Evolutionary conservation across 1,140 invertebrate genomes (phyloP), one percentile per base, ranked within the genome.

Genomic region (Drosophila navojoa): DNA sequence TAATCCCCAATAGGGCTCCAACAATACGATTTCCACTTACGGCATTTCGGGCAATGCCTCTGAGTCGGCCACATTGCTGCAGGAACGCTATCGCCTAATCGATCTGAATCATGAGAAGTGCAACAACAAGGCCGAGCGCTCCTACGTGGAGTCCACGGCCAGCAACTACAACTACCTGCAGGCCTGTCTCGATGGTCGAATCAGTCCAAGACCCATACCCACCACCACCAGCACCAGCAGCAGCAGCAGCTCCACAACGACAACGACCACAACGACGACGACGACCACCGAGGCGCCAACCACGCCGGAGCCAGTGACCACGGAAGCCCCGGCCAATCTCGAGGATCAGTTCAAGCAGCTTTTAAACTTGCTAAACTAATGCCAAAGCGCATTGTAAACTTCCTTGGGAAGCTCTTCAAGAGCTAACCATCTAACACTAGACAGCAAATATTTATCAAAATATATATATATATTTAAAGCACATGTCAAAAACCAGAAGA

Each of bases 41-140:
- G 78, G 77, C 69, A 91, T 91, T 19, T 91, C 90, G 5, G 90
- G 90, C 10, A 91, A 91, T 68, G 90, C 90, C 35, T 78, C 90
- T 0, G 90, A 91, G 22, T 74, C 81, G 4, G 71, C 80, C 4
- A 76, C 54, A 4, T n/a, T 90, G 25, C 47, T 91, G 70, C 79
- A 85, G 55, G 90, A 91, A 40, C 82, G 87, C n/a, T 90, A 91
- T 54, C 90, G 86, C 5, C 61, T 85, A 19, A 74, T 91, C 27
- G 86, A 91, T 42, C 59, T 91, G 25, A 66, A 77, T 3, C 77
- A 91, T 15, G 76, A 90, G 1, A 77, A 91, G 35, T 91, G 90
- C 35, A 64, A 54, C 15, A 58, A 68, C 32, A 69, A 58, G 19
- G 80, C 86, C 3, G 90, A 91, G 45, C 79, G 86, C 0, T 42